Conservation (phyloP, 2,888 invertebrate species). For the Calameuta idolon region DNA sequence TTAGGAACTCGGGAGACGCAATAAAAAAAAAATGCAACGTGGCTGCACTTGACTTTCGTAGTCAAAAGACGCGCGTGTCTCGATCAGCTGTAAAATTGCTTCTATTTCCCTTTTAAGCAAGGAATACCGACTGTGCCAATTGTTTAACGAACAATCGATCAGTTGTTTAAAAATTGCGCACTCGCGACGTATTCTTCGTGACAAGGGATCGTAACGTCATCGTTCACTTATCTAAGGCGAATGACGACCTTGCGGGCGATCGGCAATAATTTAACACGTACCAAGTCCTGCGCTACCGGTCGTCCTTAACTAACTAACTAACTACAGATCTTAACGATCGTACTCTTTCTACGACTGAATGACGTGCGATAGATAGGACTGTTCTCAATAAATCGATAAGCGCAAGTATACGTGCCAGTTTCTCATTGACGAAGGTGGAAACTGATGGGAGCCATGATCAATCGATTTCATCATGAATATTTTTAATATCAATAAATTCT, state of each 20-base stretch:
- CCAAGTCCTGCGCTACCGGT: not conserved
- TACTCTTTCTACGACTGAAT: not conserved
- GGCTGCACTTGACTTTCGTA: not conserved
- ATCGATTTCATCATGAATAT: not conserved
- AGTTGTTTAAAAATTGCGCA: not conserved
- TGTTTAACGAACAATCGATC: too few relatives aligned
- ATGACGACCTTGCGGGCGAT: not conserved
- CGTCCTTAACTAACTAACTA: not conserved
- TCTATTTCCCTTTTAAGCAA: not conserved
- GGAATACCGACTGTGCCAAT: not conserved
- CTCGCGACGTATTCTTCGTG: not conserved
- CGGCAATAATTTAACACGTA: not conserved
- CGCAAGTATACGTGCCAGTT: not conserved
- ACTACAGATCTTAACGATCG: not conserved
- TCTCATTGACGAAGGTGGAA: not conserved
- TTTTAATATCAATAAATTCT: not conserved
- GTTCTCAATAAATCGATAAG: not conserved
- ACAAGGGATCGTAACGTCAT: not conserved
- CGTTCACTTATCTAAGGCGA: not conserved
- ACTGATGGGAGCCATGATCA: not conserved
- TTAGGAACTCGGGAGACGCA: not conserved
- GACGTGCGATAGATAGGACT: not conserved
- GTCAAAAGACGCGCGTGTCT: not conserved
- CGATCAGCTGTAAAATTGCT: not conserved
- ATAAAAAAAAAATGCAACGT: not conserved